Evolutionary conservation across 2,113 vertebrate genomes (phyloP), one percentile per base, ranked within the genome.

Genomic region (Montifringilla adamsi): DNA sequence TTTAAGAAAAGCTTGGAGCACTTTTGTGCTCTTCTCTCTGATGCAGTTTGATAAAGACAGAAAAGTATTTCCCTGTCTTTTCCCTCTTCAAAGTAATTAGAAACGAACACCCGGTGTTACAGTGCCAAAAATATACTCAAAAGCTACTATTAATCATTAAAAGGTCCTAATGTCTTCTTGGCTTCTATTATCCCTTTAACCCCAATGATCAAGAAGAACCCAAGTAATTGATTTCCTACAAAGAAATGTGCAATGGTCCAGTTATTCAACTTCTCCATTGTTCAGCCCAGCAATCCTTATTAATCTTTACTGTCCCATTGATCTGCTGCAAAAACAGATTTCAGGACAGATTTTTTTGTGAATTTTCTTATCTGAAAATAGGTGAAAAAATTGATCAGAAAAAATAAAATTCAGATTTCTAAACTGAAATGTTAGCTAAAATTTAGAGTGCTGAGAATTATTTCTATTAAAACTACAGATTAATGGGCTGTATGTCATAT

Each of bases 141-240:
- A 96, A 90, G 64, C 72, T 75, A 60, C 85, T 68, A 70, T 78
- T 77, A 90, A 88, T 95, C 93, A 92, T 78, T 86, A 56, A 89
- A 96, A 96, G 64, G 83, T 90, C 76, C 69, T 84, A 81, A 55
- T 69, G 60, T 72, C 52, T 50, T 84, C 73, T 84, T 87, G 88
- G 86, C 76, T 90, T 81, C 90, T 90, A 88, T 64, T 89, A 92
- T 56, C 64, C 60, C 41, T 85, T 95, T 93, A 95, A 94, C 90
- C 76, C 11, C 24, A 70, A 92, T 80, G 59, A 96, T 93, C 93
- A 93, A 90, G 92, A 84, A 91, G 68, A 94, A 94, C 44, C 59
- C 41, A 58, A 86, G 66, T 41, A 96, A 96, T 72, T 86, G 92
- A 94, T 95, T 94, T 95, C 63, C 60, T 90, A 84, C 80, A 86